Base-by-base conservation (phyloP, 2,113 vertebrate genomes). In the Dryoscopus gambensis region DNA sequence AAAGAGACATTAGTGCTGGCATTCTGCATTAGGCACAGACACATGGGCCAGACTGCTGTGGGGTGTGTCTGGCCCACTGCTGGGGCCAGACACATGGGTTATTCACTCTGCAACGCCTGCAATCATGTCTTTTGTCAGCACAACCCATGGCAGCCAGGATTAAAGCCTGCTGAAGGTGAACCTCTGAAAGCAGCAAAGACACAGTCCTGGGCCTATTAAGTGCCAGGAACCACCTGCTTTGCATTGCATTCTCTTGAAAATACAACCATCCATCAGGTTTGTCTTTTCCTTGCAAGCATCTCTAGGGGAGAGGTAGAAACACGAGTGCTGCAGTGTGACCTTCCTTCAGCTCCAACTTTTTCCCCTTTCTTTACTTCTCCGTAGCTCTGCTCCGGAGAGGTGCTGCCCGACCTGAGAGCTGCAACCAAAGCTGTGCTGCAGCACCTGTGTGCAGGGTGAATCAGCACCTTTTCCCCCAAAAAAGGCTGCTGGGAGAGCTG, bases 391-490 rank as follows among this genome's bases (percentile, higher is more conserved):
- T 70, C 39, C 9, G 30, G 11, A 75, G 39, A 49, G 46, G 80
- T 62, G 47, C 80, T 91, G 71, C 60, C 63, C 4, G 2, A 73
- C 65, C 63, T 0, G 0, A 91, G 90, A 71, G 60, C 68, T 85
- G 60, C 87, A 94, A 68, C 70, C 3, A 5, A 88, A 84, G 53
- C 55, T 4, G 4, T 1, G 23, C 65, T 81, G 90, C 74, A 87
- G 84, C 79, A 60, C 87, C 77, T 71, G 55, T 31, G 39, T 67
- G 93, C 60, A 78, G 65, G 83, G 93, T 93, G 93, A 96, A 94
- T 94, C 95, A 94, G 95, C 95, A 92, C 47, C 92, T 96, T 91
- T 50, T 3, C 75, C 56, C 50, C 64, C 28, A 19, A 30, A 63
- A 73, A 79, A 40, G 15, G 42, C 83, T 86, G 46, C 78, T 77